Evolutionary conservation across 2,113 vertebrate species (phyloP).

Genomic region (Erythrocercus mccallii): DNA sequence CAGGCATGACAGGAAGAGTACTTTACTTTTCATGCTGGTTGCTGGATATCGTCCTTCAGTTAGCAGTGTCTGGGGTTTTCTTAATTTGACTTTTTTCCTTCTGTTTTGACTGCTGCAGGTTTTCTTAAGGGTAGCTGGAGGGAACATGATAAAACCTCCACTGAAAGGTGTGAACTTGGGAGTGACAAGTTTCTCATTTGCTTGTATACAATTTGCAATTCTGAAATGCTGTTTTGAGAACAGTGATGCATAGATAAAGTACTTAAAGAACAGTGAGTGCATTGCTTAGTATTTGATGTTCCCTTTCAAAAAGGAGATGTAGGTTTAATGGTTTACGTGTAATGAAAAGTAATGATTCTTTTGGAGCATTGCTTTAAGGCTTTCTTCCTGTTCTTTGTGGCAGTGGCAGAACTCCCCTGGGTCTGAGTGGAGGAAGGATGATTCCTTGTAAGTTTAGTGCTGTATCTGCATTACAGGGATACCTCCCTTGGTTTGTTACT

Average conservation of each 20-base stretch:
- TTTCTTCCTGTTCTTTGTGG: background rate
- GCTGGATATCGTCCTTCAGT: background rate
- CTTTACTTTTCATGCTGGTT: background rate
- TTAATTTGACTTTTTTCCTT: background rate
- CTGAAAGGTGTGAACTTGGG: background rate
- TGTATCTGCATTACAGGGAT: background rate
- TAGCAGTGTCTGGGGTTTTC: background rate
- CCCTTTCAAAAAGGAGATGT: background rate
- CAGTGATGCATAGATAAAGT: background rate
- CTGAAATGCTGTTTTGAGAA: constrained; percentile 30
- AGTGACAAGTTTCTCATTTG: constrained; percentile 31
- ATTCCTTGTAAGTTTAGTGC: background rate
- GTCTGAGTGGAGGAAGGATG: background rate
- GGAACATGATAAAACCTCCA: background rate
- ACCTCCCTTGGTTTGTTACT: background rate
- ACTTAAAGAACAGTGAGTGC: background rate
- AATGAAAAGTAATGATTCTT: background rate
- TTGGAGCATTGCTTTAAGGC: background rate
- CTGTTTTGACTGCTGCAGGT: background rate
- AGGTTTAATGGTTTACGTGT: background rate
- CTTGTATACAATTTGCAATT: constrained; percentile 41
- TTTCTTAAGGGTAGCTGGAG: background rate
- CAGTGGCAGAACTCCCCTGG: background rate
- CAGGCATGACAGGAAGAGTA: background rate
- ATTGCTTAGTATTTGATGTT: background rate